These are phyloP conservation scores for Ondatra zibethicus DNA, from an alignment of 2,113 vertebrate species.

Conservation along the genomic window DNA sequence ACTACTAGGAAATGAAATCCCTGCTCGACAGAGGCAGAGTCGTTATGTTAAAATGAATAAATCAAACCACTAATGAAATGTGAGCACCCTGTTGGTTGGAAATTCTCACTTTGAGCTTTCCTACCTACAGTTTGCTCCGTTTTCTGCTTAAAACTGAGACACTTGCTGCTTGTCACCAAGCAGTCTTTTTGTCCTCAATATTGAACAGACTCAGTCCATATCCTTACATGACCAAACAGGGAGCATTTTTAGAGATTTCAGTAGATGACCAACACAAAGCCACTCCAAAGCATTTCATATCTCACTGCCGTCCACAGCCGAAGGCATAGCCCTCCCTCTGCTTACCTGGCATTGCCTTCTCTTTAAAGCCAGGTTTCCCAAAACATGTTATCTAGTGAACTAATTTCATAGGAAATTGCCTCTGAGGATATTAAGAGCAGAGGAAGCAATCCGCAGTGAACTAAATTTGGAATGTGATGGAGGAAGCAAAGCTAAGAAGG, in stretches of 20 bases:
- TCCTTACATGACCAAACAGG: constrained; percentile 64
- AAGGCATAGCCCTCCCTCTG: background rate
- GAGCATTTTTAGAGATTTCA: constrained; percentile 52
- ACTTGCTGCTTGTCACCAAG: background rate
- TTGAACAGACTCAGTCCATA: constrained; percentile 44
- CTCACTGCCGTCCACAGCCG: background rate
- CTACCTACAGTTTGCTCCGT: constrained; percentile 1
- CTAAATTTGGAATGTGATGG: background rate
- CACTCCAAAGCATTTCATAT: constrained; percentile 31
- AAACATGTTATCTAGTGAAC: background rate
- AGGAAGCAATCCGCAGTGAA: background rate
- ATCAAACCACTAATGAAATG: constrained; percentile 18
- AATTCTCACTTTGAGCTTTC: constrained; percentile 9
- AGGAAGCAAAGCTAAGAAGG: background rate
- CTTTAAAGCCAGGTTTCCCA: background rate
- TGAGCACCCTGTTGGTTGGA: background rate
- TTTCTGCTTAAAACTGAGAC: constrained; percentile 48
- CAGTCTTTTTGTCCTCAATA: background rate
- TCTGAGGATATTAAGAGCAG: background rate
- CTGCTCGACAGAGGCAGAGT: background rate
- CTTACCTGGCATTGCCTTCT: background rate
- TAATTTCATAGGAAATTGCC: constrained; percentile 41
- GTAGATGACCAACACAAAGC: constrained; percentile 27
- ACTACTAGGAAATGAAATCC: background rate
- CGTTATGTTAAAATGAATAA: constrained; percentile 44